Base-by-base conservation (phyloP, 1,140 invertebrate genomes). In the Bombus confusus region DNA sequence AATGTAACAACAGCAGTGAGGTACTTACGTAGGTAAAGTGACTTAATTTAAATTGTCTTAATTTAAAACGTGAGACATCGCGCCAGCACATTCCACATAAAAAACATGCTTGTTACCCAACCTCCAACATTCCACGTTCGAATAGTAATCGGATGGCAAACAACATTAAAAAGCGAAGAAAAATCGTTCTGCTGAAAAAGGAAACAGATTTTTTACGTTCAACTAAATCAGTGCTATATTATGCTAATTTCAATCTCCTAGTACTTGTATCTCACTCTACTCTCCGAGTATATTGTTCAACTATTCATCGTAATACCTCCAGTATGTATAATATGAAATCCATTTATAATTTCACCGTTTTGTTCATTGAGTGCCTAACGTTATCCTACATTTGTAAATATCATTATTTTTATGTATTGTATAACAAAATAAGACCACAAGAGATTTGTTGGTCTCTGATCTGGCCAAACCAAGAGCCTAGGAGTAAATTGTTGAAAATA, bases 401-500 rank as follows among this genome's bases (percentile, higher is more conserved):
- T 73, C 91, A 92, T 92, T 92, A 92, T 92, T 92, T 92, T 92
- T 92, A 92, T 91, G 91, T 90, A 91, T 89, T 88, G 84, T 92
- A 82, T 91, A 91, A 91, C 84, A 87, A 86, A 90, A 71, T 31
- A 73, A 78, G 79, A 83, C 87, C 87, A 62, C 59, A 72, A 85
- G 86, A n/a, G 86, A 74, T 86, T 86, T 90, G 86, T 71, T 66
- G 86, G 85, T 92, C 85, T 91, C 83, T 68, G 79, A 83, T 92
- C 86, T 91, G 89, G 90, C 91, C 91, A 92, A 84, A 91, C 90
- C 83, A 83, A 86, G 83, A 92, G 91, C 87, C 91, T 92, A 91
- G 91, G 86, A 92, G 88, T 91, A 92, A 92, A 92, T 90, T 91
- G 91, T 92, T 92, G 87, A 91, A 92, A 91, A 92, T 83, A 91